These are phyloP conservation scores for Carabus problematicus DNA, from an alignment of 2,888 invertebrate species.

Conservation along the genomic window DNA sequence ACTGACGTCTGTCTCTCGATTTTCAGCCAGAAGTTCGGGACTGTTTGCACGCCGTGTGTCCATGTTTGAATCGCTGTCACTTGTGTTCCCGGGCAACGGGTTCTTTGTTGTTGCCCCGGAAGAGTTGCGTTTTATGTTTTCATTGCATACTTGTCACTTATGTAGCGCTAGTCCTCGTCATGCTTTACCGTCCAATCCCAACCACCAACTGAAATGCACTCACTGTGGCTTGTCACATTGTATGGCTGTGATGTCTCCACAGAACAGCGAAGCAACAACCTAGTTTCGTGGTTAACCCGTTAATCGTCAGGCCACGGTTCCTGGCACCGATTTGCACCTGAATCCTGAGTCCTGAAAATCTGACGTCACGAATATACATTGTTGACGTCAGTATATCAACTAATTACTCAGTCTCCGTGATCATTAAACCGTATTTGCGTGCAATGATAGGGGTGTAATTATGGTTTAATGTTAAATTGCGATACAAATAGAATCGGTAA, in stretches of 20 bases:
- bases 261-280: constrained; percentile 31
- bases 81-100: constrained; percentile 42
- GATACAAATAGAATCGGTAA: constrained; percentile 3
- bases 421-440: too few species aligned
- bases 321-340: constrained; percentile 25
- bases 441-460: neutral
- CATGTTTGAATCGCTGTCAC: constrained; percentile 35
- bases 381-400: neutral
- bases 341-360: neutral
- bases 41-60: constrained; percentile 26
- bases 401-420: too few species aligned
- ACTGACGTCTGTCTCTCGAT: constrained; percentile 16
- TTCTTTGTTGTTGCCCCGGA: constrained; percentile 41
- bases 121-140: constrained; percentile 5
- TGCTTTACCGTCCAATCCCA: neutral
- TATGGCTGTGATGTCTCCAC: constrained; percentile 35
- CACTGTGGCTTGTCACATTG: constrained; percentile 30
- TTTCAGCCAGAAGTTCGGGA: constrained; percentile 27
- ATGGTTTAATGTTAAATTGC: neutral
- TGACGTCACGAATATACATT: constrained; percentile 6
- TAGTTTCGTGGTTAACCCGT: constrained; percentile 26
- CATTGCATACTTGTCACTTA: neutral
- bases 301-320: constrained; percentile 23
- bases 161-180: neutral
- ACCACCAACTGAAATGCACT: constrained; percentile 26